Evolutionary conservation across 2,113 vertebrate genomes (phyloP), one percentile per base, ranked within the genome.

Genomic region (Piaya cayana): DNA sequence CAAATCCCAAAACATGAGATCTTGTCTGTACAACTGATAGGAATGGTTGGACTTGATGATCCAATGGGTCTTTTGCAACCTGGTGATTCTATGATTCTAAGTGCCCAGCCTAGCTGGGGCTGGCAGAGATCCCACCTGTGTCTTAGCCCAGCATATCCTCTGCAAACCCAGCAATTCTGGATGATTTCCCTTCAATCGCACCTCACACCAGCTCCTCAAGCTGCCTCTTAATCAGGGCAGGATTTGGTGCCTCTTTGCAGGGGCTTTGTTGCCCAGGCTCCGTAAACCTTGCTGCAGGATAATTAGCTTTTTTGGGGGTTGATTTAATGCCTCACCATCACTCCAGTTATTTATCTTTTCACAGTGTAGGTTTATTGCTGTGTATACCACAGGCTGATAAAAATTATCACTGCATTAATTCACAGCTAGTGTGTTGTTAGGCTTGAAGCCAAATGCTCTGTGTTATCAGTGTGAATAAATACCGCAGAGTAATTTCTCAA

Each of bases 361-460:
- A 5, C 13, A 8, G 69, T 64, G 43, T 43, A 91, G 47, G 42
- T 92, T 96, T 96, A 92, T 72, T 79, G 86, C 91, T 83, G 49
- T 69, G 52, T 88, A 80, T 90, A 83, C 72, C 90, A 62, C 65
- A 86, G 62, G 42, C 89, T 0, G 52, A 96, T 96, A 96, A 93
- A 94, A 82, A 92, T 96, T 91, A 93, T 90, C 87, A 43, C 8
- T 19, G 84, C 96, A 94, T 96, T 96, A 96, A 96, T 93, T 96
- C 76, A 71, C 72, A 58, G 49, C 72, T 82, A 79, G 65, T 30
- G 65, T 77, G 69, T 37, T 58, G 70, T 88, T 84, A 86, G 94
- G 93, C 94, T 68, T 4, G 20, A 82, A 90, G 94, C 89, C 93
- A 96, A 96, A 58, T 2, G 23, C 52, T 81, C 62, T 1, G 45